A percentile compares a stretch with the other conserved stretches of the same genome.
Evolutionary conservation across 2,888 invertebrate species (phyloP).

Genomic region (Rhagonycha fulva): DNA sequence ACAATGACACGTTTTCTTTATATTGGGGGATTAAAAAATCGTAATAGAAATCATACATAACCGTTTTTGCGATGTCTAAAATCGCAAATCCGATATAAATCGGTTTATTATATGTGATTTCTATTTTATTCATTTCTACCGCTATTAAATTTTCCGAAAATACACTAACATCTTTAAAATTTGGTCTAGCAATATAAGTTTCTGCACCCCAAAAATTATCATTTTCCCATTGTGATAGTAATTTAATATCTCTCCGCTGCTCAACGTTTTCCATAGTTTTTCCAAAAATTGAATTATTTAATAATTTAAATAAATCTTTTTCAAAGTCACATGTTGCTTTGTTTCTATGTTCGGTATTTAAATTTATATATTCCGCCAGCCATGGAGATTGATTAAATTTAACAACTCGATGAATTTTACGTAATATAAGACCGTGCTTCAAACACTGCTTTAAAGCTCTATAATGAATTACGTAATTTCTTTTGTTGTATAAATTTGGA

Average conservation of each 20-base stretch:
- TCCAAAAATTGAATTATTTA: conserved; percentile 50
- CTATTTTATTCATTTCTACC: conserved; percentile 42
- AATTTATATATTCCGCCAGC: conserved; percentile 46
- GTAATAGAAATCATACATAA: conserved; percentile 47
- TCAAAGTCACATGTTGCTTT: conserved; percentile 44
- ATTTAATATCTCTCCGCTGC: conserved; percentile 47
- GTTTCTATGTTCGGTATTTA: conserved; percentile 37
- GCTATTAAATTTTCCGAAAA: conserved; percentile 47
- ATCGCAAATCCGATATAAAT: conserved; percentile 50
- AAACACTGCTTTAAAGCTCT: conserved; percentile 43
- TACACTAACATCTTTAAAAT: conserved; percentile 42
- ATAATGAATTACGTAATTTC: conserved; percentile 42
- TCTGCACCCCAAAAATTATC: conserved; percentile 41
- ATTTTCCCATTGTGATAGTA: conserved; percentile 38
- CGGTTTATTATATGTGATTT: conserved; percentile 46
- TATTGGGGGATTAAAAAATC: conserved; percentile 42
- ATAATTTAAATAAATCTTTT: conserved; percentile 50
- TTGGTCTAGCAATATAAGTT: conserved; percentile 42
- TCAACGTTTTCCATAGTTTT: conserved; percentile 53
- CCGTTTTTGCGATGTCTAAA: conserved; percentile 49
- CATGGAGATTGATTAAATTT: conserved; percentile 44
- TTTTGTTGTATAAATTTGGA: conserved; percentile 36
- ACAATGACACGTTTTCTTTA: conserved; percentile 34
- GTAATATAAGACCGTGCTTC: conserved; percentile 38
- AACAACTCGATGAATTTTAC: conserved; percentile 41